phyloP scores from a whole-genome alignment of 2,113 vertebrate genomes.

The Semnopithecus entellus region DNA sequence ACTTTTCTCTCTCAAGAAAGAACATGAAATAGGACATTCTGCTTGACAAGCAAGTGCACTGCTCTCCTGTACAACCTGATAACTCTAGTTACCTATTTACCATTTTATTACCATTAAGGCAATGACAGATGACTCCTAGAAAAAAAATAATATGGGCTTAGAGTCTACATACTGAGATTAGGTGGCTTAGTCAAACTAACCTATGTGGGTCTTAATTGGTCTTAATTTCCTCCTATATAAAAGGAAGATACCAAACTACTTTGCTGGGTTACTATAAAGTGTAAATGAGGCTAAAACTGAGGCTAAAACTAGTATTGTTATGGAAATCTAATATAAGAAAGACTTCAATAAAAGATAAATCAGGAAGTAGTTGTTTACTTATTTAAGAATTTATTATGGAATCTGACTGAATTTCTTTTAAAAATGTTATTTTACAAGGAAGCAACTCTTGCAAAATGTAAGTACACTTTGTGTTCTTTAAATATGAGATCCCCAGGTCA shows the following conservation, averaged over 20 bases:
- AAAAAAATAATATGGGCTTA: not conserved
- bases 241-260: not conserved
- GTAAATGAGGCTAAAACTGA: conserved; percentile 6
- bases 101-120: not conserved
- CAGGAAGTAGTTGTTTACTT: not conserved
- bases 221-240: not conserved
- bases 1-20: not conserved
- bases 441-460: not conserved
- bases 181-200: not conserved
- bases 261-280: not conserved
- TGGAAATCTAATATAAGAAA: not conserved
- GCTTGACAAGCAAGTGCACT: not conserved
- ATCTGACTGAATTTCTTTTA: not conserved
- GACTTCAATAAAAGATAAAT: not conserved
- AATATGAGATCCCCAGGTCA: not conserved
- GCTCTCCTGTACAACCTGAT: not conserved
- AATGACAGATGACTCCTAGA: not conserved
- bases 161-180: not conserved
- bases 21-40: not conserved
- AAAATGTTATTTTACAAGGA: not conserved
- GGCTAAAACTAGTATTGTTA: not conserved
- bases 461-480: accelerated
- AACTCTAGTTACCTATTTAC: not conserved
- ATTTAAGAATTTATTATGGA: not conserved
- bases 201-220: not conserved